A percentile compares a stretch with the other conserved stretches of the same genome.
Conservation (phyloP, 2,113 vertebrate species). For the Axis porcinus region DNA sequence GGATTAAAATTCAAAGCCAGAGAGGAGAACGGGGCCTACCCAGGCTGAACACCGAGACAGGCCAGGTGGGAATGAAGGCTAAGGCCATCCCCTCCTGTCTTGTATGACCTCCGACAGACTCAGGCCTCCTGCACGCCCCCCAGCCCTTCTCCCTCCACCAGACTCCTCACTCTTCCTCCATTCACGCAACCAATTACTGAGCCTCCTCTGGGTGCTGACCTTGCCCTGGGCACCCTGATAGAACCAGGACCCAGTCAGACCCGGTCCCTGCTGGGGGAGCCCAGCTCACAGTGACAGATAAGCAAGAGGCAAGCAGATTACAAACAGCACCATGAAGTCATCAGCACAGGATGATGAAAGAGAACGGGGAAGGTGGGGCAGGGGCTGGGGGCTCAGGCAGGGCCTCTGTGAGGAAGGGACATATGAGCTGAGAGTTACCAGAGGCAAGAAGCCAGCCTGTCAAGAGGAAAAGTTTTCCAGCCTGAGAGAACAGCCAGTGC, state of each 20-base stretch:
- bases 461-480: background rate
- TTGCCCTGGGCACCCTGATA: background rate
- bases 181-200: rapidly evolving
- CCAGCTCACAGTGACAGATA: background rate
- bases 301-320: background rate
- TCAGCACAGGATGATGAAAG: background rate
- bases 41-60: rapidly evolving
- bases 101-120: background rate
- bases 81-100: rapidly evolving
- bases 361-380: rapidly evolving
- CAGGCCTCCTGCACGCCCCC: rapidly evolving
- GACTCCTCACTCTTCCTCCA: background rate
- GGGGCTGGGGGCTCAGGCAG: rapidly evolving
- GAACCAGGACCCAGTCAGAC: background rate
- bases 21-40: background rate
- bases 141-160: background rate
- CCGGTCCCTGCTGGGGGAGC: background rate
- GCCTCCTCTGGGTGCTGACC: background rate
- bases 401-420: background rate
- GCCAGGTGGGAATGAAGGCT: rapidly evolving
- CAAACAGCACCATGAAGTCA: rapidly evolving
- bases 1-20: background rate
- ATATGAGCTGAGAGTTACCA: background rate
- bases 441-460: background rate
- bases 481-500: background rate